Conservation (phyloP, 2,113 vertebrate genomes). For the Zosterops hypoxanthus region DNA sequence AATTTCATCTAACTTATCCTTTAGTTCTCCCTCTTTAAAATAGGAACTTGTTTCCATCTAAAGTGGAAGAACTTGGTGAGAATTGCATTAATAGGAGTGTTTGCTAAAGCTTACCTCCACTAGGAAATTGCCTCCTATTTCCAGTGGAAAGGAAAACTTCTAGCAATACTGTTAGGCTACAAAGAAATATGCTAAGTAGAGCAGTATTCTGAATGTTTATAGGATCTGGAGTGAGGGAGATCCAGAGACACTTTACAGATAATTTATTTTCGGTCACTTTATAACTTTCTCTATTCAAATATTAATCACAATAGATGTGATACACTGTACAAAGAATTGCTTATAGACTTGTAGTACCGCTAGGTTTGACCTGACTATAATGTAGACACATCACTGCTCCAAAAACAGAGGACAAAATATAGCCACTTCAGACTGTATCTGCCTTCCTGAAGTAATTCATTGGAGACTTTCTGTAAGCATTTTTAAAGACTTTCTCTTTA, state of each 20-base stretch:
- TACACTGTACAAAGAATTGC: not conserved
- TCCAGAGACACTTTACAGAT: not conserved
- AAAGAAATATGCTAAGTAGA: not conserved
- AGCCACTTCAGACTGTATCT: not conserved
- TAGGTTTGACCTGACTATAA: not conserved
- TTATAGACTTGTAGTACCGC: not conserved
- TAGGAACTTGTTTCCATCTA: not conserved
- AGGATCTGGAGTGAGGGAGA: not conserved
- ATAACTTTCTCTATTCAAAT: not conserved
- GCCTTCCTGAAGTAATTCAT: not conserved
- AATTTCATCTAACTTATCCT: accelerated
- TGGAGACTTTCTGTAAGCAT: not conserved
- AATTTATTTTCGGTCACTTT: not conserved
- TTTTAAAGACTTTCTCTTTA: not conserved
- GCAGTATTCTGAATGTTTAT: not conserved
- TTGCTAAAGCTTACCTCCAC: not conserved
- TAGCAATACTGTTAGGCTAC: not conserved
- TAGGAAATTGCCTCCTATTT: not conserved
- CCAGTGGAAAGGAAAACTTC: not conserved
- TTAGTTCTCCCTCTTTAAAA: not conserved
- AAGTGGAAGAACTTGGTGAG: not conserved
- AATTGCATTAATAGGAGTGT: not conserved
- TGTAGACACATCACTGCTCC: not conserved
- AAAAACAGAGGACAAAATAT: not conserved
- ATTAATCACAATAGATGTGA: not conserved